phyloP scores from a whole-genome alignment of 2,113 vertebrate species.

The Prochilodus magdalenae region DNA sequence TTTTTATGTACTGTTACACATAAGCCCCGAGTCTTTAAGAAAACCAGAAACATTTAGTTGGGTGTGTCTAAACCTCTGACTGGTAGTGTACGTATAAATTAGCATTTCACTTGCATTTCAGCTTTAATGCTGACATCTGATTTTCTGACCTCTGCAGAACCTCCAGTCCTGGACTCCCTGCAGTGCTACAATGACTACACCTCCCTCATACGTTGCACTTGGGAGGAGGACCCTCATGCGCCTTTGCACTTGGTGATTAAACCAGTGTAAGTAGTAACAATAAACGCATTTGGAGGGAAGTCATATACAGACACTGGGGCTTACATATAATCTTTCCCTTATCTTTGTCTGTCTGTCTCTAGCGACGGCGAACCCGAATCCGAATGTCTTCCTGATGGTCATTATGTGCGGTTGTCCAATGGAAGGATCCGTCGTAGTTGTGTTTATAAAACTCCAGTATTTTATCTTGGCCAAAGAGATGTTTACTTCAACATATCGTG shows the following conservation, averaged over 20 bases:
- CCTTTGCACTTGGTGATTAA: background rate
- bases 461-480: background rate
- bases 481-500: constrained; percentile 63
- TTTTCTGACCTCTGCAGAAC: constrained; percentile 56
- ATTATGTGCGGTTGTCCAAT: background rate
- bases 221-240: constrained; percentile 53
- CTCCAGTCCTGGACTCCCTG: constrained; percentile 64
- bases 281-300: background rate
- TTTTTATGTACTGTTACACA: too few relatives aligned
- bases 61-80: too few relatives aligned
- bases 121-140: background rate
- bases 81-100: too few relatives aligned
- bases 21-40: too few relatives aligned
- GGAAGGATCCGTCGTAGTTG: constrained; percentile 54
- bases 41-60: too few relatives aligned
- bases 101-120: too few relatives aligned
- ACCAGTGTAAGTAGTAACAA: constrained; percentile 37
- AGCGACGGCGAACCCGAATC: background rate
- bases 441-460: background rate
- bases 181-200: constrained; percentile 71
- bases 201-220: constrained; percentile 62
- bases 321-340: background rate
- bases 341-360: background rate
- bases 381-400: constrained; percentile 39
- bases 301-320: background rate